A percentile compares a stretch with the other conserved stretches of the same genome.
phyloP scores from a whole-genome alignment of 2,113 vertebrate genomes.

The Oceanites oceanicus region DNA sequence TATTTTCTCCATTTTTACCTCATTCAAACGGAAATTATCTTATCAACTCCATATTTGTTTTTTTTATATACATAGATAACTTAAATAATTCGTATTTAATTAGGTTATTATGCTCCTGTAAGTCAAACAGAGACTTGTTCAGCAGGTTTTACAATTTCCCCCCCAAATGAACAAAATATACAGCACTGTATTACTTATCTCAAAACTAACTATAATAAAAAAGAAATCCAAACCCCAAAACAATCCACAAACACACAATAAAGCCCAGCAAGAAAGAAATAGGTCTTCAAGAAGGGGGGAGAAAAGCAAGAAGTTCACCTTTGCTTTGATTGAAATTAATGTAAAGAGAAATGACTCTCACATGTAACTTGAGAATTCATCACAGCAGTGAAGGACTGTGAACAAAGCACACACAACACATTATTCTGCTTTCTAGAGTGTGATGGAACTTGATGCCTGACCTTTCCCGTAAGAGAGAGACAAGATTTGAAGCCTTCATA shows the following conservation, averaged over 20 bases:
- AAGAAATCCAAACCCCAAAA: background rate
- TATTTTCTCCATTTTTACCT: background rate
- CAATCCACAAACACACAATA: background rate
- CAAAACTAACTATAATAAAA: background rate
- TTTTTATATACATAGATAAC: background rate
- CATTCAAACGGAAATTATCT: background rate
- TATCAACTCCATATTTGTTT: background rate
- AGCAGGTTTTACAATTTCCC: background rate
- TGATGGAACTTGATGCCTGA: background rate
- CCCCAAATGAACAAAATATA: background rate
- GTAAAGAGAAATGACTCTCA: background rate
- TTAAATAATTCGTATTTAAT: background rate
- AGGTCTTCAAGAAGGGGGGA: background rate
- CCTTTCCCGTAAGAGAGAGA: background rate
- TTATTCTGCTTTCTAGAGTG: background rate
- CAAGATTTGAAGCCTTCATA: background rate
- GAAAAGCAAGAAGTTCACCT: background rate
- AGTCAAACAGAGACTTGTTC: background rate
- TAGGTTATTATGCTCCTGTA: background rate
- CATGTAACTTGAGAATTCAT: background rate
- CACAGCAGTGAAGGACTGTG: background rate
- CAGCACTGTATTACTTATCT: background rate
- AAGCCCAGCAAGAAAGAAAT: background rate
- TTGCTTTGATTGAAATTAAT: background rate
- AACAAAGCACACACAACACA: background rate